Evolutionary conservation across 2,888 invertebrate species (phyloP).

Genomic region (Hecatera dysodea): DNA sequence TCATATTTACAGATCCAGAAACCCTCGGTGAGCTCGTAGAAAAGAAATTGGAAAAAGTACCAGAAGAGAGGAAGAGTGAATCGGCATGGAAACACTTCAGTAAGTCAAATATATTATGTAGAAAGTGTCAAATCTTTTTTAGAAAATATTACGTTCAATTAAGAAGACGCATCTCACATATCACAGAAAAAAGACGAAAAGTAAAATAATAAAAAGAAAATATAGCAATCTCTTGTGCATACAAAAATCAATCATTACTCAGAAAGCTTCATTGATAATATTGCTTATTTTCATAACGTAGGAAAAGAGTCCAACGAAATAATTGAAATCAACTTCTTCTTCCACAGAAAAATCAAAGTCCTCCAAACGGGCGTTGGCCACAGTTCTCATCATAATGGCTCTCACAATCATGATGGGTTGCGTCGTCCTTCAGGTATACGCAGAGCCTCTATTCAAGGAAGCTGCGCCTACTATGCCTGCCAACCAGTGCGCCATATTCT

Average conservation of each 20-base stretch:
- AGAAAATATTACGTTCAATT: too few species aligned
- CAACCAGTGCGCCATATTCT: conserved; percentile 81
- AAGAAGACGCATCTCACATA: not conserved
- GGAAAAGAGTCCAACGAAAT: too few species aligned
- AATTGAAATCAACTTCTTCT: not conserved
- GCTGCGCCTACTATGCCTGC: conserved; percentile 83
- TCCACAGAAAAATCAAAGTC: conserved; percentile 76
- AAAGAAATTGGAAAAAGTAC: conserved; percentile 52
- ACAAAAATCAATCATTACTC: not conserved
- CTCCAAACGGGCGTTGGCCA: conserved; percentile 72
- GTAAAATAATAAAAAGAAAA: not conserved
- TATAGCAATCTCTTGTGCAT: not conserved
- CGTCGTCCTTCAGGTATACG: conserved; percentile 84
- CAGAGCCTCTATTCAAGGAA: conserved; percentile 83
- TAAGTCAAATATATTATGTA: conserved; percentile 63
- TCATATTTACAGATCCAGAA: conserved; percentile 65
- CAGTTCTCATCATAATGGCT: conserved; percentile 75
- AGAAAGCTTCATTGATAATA: not conserved
- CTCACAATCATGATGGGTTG: conserved; percentile 83
- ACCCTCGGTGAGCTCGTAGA: conserved; percentile 63
- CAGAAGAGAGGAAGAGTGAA: conserved; percentile 51
- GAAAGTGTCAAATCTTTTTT: too few species aligned
- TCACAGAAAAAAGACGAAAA: not conserved
- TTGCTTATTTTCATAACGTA: not conserved
- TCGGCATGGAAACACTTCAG: conserved; percentile 76